Percentiles rank a stretch among this genome's conserved stretches.
Conservation (phyloP, 2,113 vertebrate species). For the human region DNA sequence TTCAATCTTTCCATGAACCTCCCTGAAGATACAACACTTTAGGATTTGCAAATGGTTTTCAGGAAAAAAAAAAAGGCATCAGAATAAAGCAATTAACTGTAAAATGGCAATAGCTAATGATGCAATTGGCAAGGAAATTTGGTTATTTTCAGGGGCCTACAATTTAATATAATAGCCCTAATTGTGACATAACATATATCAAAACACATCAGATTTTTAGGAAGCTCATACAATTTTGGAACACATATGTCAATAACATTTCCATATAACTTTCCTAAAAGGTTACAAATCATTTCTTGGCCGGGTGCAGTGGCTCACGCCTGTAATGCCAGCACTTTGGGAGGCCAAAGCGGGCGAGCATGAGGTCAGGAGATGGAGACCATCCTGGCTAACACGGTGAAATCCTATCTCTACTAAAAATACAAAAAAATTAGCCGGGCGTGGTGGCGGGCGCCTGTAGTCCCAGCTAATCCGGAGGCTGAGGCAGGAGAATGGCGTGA, state of each 20-base stretch:
- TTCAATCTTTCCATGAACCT: neutral
- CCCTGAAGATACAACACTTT: neutral
- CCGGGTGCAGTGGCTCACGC: no score
- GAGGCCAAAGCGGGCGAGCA: no score
- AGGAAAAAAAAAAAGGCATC: neutral
- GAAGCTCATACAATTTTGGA: neutral
- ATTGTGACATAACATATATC: neutral
- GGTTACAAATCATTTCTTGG: neutral
- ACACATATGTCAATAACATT: neutral
- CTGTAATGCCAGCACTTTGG: no score
- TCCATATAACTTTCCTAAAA: neutral
- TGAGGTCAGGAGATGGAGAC: no score
- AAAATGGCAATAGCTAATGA: neutral
- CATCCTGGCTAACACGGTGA: no score
- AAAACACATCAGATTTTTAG: neutral
- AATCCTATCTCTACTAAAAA: no score
- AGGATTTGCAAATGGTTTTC: neutral
- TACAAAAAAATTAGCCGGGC: no score
- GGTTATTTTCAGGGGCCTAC: neutral
- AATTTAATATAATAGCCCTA: neutral
- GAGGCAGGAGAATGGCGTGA: no score
- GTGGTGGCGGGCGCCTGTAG: no score
- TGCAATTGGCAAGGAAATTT: neutral
- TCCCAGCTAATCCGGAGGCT: no score
- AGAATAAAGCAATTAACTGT: neutral